These are phyloP conservation scores for Apodemia zela DNA, from an alignment of 2,888 invertebrate genomes.

Conservation along the genomic window DNA sequence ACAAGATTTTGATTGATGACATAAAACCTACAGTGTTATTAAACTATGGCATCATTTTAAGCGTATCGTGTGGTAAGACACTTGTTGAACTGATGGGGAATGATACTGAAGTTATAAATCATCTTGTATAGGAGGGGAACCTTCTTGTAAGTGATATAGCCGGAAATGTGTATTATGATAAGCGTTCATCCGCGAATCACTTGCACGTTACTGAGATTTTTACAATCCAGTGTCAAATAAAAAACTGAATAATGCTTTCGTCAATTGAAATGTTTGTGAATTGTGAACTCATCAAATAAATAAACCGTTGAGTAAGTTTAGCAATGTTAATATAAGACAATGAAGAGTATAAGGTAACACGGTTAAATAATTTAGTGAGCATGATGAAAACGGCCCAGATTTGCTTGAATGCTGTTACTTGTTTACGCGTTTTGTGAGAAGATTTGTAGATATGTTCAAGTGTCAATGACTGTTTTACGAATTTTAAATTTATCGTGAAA, in stretches of 20 bases:
- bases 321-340: slow-evolving; percentile 30
- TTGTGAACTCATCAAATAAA: neutral
- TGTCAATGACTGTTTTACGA: too few species aligned
- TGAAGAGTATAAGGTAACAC: slow-evolving; percentile 12
- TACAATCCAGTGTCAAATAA: slow-evolving; percentile 7
- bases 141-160: slow-evolving; percentile 44
- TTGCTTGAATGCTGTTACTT: slow-evolving; percentile 6
- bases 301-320: slow-evolving; percentile 26
- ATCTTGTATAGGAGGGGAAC: slow-evolving; percentile 42
- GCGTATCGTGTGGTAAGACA: slow-evolving; percentile 4
- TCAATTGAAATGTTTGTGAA: slow-evolving; percentile 2
- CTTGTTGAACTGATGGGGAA: slow-evolving; percentile 44
- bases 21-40: slow-evolving; percentile 38
- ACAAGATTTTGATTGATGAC: slow-evolving; percentile 49
- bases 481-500: too few species aligned
- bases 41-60: slow-evolving; percentile 13
- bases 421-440: neutral
- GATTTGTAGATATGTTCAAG: too few species aligned
- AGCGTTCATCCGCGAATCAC: slow-evolving; percentile 45
- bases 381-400: slow-evolving; percentile 11
- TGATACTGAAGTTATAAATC: slow-evolving; percentile 57
- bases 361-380: slow-evolving; percentile 14
- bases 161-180: slow-evolving; percentile 63
- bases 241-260: slow-evolving; percentile 6
- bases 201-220: slow-evolving; percentile 26